Base-by-base conservation (phyloP, 2,113 vertebrate species). In the Nestor notabilis region DNA sequence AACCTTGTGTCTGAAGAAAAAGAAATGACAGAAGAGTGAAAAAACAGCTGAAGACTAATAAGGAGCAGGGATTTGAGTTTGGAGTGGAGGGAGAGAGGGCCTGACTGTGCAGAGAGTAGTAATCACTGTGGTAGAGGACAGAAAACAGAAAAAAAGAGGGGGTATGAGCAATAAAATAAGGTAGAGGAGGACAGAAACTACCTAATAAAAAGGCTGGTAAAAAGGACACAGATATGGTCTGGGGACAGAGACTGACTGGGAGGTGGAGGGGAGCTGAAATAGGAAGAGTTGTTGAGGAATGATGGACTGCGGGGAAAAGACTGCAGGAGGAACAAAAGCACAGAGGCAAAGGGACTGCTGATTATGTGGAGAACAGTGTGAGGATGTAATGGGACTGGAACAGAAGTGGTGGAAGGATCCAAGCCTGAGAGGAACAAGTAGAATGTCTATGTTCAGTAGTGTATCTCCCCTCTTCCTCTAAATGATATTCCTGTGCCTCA, bases 331-430 rank as follows among this genome's bases (percentile, higher is more conserved):
- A 52, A 64, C 7, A 66, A 52, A 66, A 92, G 23, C 27, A 41
- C 0, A 2, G 58, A 76, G 28, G 17, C 27, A 60, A 76, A 61
- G 25, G 49, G 52, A 92, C 33, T 2, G 0, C 1, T 6, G 21
- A 43, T 20, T 29, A 10, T 52, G 39, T 56, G 58, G 56, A 78
- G 43, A 94, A 33, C 1, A 12, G 7, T 0, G 0, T 46, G 31
- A 78, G 70, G 23, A 86, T 58, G 61, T 49, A 74, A 56, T 31
- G 17, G 27, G n/a, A 55, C 15, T 27, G 24, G 29, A 83, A 50
- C 2, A 37, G 43, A 89, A 66, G n/a, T 13, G 58, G 27, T 70
- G 37, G 31, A 61, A 28, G 25, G 37, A 94, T 28, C 47, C 16
- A 69, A 77, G 44, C 33, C 66, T 52, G 12, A 95, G 17, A 86